Conservation (phyloP, 37 sponge, comb jelly and placozoan genomes). For the Hexactinellida sp. region DNA sequence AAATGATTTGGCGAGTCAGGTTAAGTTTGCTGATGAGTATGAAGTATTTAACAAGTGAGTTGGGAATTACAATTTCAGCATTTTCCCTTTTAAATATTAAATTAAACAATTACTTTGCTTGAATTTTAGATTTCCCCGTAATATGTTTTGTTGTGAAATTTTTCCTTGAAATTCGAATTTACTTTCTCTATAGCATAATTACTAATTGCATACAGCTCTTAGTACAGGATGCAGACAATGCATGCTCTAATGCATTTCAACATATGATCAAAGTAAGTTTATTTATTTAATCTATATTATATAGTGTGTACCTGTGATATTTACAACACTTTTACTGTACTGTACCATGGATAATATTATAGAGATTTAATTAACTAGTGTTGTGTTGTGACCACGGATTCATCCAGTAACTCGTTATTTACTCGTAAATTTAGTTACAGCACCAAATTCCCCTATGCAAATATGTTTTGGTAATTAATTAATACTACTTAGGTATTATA, state of each 20-base stretch:
- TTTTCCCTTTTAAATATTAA: neutral
- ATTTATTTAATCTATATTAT: neutral
- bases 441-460: no score
- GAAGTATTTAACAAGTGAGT: constrained; percentile 54
- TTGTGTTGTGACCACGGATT: no score
- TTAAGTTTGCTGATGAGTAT: constrained; percentile 42
- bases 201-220: constrained; percentile 72
- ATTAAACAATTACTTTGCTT: neutral
- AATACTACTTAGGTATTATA: no score
- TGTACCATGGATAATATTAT: constrained; percentile 7
- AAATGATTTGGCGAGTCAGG: constrained; percentile 34
- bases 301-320: no score
- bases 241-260: constrained; percentile 59
- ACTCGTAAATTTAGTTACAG: no score
- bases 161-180: no score
- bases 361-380: no score
- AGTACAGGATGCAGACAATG: constrained; percentile 62
- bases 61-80: neutral
- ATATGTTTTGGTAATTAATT: no score
- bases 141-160: no score
- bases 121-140: neutral
- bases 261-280: constrained; percentile 79
- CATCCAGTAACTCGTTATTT: no score
- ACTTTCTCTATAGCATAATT: constrained; percentile 63
- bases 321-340: no score